Evolutionary conservation across 2,888 invertebrate species (phyloP), one percentile per base, ranked within the genome.

Genomic region (Hydrotaea diabolus): DNA sequence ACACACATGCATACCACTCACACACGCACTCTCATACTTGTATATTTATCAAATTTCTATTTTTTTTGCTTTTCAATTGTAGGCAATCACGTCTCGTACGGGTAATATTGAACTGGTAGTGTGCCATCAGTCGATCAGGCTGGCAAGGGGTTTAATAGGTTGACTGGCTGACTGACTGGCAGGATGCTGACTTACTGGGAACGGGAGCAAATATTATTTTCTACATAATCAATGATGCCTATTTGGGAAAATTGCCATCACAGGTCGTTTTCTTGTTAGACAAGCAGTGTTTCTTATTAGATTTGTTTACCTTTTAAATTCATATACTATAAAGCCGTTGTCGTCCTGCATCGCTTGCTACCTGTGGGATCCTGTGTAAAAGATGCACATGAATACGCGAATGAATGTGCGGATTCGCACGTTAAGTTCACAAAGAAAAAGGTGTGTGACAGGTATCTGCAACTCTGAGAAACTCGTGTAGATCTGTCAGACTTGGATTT

Each of bases 51-150:
- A 36, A 85, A 77, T 79, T 73, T 69, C 69, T 69, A 62, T 62
- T 62, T 62, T 62, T 31, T 36, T 23, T 15, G 17, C 21, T 86
- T 82, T 86, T 78, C 83, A 83, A 82, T 85, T 86, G 85, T 78
- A 86, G 82, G 86, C 86, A 86, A 87, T 87, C 86, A 87, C 85
- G 86, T 87, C 85, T 86, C 77, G 64, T 77, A 53, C 53, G 74
- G 53, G 80, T 74, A 80, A 80, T 80, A 75, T 64, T n/a, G 39
- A 73, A 80, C 57, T 83, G 73, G 39, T 57, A 39, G 39, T 76
- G 43, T 55, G 57, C 77, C 39, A 66, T 64, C 71, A 76, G 72
- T 76, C 79, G 72, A 66, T 46, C 66, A 64, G 64, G 26, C 72
- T 83, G 55, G 55, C 46, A 11, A n/a, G 15, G 49, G 49, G n/a